Percentiles rank a stretch among this genome's conserved stretches.
Evolutionary conservation across 2,888 invertebrate species (phyloP).

Genomic region (Cephus nigrinus): DNA sequence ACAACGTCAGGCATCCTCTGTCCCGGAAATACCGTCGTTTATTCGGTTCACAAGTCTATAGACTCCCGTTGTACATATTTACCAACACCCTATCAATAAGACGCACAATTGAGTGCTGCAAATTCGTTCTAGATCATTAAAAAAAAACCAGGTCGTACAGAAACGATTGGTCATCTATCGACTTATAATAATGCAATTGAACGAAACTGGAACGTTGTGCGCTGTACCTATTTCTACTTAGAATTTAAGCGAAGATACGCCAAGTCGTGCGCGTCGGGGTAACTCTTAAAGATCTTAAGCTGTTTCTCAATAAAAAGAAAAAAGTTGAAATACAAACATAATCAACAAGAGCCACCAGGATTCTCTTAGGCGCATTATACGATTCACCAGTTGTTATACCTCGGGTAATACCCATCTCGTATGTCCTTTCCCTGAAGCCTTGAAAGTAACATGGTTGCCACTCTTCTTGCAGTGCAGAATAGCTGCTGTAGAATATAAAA

Average conservation of each 20-base stretch:
- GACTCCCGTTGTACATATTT: constrained; percentile 6
- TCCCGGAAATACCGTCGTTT: neutral
- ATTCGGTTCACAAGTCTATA: neutral
- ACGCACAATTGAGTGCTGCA: neutral
- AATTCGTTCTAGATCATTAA: neutral
- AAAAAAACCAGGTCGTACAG: neutral
- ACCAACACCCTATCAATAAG: neutral
- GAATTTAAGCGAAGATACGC: constrained; percentile 30
- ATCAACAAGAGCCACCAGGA: neutral
- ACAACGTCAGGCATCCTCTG: neutral
- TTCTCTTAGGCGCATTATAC: neutral
- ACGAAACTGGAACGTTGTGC: constrained; percentile 37
- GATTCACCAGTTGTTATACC: neutral
- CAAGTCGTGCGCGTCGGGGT: constrained; percentile 26
- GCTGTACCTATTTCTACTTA: constrained; percentile 21
- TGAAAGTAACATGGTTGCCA: constrained; percentile 22
- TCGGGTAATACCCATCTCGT: constrained; percentile 11
- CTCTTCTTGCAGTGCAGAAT: neutral
- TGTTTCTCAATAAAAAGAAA: constrained; percentile 47
- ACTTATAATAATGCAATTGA: constrained; percentile 31
- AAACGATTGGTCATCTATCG: neutral
- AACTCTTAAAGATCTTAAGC: constrained; percentile 38
- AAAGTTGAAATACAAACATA: constrained; percentile 6
- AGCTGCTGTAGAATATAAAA: neutral
- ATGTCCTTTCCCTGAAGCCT: constrained; percentile 33